Evolutionary conservation across 2,113 vertebrate species (phyloP).

Genomic region (Pedetes capensis): DNA sequence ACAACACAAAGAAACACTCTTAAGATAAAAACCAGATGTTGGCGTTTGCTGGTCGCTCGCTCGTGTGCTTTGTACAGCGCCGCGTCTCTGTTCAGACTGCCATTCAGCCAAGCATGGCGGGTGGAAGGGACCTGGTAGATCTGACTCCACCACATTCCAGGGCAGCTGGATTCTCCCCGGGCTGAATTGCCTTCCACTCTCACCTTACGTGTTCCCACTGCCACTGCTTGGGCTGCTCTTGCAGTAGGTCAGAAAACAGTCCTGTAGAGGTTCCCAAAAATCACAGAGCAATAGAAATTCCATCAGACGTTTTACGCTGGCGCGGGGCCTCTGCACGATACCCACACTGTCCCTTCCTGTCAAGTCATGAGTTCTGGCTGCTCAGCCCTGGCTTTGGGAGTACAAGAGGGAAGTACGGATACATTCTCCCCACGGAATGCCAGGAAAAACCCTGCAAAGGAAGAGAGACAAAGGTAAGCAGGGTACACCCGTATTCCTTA

Average conservation of each 20-base stretch:
- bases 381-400: neutral
- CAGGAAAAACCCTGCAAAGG: neutral
- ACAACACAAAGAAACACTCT: constrained; percentile 72
- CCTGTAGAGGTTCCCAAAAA: neutral
- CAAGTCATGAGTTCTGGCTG: neutral
- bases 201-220: neutral
- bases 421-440: neutral
- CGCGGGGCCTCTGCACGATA: neutral
- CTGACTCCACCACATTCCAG: too few species aligned
- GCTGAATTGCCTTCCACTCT: neutral
- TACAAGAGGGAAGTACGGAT: neutral
- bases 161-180: neutral
- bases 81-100: neutral
- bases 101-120: neutral
- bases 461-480: neutral
- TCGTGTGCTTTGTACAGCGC: neutral
- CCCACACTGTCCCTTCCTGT: neutral
- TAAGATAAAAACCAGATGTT: constrained; percentile 74
- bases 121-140: neutral
- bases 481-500: neutral
- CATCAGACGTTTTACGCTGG: neutral
- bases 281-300: neutral
- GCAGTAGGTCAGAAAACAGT: neutral
- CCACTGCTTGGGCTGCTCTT: neutral
- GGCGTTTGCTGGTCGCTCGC: neutral